Conservation (phyloP, 2,888 invertebrate species). For the Lagria hirta region DNA sequence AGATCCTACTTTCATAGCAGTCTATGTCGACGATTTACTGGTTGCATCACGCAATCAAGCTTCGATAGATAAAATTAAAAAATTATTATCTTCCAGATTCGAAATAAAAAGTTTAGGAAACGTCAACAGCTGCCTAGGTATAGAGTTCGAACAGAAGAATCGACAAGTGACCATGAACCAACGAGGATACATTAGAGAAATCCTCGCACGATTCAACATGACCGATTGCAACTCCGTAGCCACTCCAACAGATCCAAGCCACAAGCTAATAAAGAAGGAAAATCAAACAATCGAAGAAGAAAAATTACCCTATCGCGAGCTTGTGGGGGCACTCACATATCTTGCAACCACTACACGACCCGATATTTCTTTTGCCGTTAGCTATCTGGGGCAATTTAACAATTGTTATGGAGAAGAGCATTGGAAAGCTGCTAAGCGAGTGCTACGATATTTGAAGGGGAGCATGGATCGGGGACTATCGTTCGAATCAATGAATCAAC, state of each 20-base stretch:
- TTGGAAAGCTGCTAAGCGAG: conserved; percentile 39
- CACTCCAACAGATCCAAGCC: conserved; percentile 8
- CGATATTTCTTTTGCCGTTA: conserved; percentile 32
- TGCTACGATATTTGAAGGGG: conserved; percentile 38
- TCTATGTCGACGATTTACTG: conserved; percentile 20
- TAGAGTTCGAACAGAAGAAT: conserved; percentile 11
- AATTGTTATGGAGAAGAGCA: conserved; percentile 20
- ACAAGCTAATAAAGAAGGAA: not conserved
- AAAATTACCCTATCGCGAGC: conserved; percentile 24
- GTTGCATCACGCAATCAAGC: conserved; percentile 9
- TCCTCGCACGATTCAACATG: conserved; percentile 11
- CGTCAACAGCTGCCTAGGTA: conserved; percentile 9
- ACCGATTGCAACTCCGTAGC: conserved; percentile 8
- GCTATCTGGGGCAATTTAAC: conserved; percentile 32
- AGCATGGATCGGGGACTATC: conserved; percentile 30
- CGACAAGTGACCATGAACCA: conserved; percentile 2
- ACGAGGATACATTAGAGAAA: conserved; percentile 11
- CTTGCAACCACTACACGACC: conserved; percentile 27
- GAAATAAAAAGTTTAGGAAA: conserved; percentile 6
- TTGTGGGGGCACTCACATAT: conserved; percentile 30
- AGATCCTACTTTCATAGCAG: conserved; percentile 7
- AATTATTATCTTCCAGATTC: not conserved
- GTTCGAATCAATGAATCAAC: conserved; percentile 19
- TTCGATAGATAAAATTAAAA: not conserved
- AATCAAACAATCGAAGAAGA: not conserved